phyloP scores from a whole-genome alignment of 2,113 vertebrate genomes.

The Charadrius vociferus region DNA sequence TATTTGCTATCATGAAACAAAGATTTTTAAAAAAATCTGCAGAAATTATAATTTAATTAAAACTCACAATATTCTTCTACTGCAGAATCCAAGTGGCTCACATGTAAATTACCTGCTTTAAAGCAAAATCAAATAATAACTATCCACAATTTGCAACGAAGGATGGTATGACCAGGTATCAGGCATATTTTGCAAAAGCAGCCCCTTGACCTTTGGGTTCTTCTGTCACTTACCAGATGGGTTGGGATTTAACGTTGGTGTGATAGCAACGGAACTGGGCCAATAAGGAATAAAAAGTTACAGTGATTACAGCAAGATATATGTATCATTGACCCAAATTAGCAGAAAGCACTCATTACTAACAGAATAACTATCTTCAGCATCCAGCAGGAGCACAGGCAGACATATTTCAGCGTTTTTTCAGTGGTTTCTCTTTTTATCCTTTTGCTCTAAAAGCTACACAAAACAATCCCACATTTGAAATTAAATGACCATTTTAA shows the following conservation, averaged over 20 bases:
- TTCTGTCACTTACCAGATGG: constrained; percentile 31
- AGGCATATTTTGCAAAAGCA: background rate
- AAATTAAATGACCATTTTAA: constrained; percentile 20
- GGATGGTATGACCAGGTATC: background rate
- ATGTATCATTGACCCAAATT: background rate
- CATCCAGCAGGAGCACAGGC: background rate
- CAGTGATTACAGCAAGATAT: background rate
- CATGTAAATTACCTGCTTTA: background rate
- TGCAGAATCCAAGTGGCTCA: background rate
- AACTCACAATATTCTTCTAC: background rate
- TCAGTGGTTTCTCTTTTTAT: background rate
- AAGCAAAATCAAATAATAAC: background rate
- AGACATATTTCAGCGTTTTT: background rate
- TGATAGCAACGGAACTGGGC: background rate
- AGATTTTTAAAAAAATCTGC: background rate
- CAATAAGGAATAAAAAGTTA: constrained; percentile 8
- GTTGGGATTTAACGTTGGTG: constrained; percentile 9
- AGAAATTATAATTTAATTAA: background rate
- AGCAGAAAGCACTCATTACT: background rate
- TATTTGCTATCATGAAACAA: background rate
- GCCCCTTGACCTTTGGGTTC: constrained; percentile 12
- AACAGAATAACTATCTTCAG: background rate
- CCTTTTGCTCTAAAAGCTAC: background rate
- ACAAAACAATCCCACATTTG: background rate
- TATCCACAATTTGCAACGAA: background rate